phyloP scores from a whole-genome alignment of 2,113 vertebrate species.

The Oreocharis arfaki region DNA sequence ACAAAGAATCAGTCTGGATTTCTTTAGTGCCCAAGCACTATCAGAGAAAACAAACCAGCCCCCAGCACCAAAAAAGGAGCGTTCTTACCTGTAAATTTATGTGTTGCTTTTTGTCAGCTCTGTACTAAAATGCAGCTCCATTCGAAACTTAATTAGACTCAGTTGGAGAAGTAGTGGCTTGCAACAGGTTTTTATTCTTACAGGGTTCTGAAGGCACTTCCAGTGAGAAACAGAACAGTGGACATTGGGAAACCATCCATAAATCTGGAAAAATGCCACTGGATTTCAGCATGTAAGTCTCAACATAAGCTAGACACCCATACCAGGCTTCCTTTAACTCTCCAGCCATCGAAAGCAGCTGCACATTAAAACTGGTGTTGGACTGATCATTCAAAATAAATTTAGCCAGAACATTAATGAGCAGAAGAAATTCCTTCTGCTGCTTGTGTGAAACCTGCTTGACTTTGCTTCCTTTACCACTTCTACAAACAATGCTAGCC shows the following conservation, averaged over 20 bases:
- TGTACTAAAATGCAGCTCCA: not conserved
- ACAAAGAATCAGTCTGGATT: not conserved
- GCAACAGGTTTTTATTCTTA: slow-evolving; percentile 42
- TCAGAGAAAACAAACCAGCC: not conserved
- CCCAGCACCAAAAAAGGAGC: not conserved
- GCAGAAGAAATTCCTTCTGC: not conserved
- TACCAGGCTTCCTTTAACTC: not conserved
- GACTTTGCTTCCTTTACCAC: not conserved
- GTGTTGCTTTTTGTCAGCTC: not conserved
- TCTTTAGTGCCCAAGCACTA: not conserved
- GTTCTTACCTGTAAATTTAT: not conserved
- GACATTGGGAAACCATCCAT: not conserved
- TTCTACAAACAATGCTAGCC: not conserved
- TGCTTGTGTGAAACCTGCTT: not conserved
- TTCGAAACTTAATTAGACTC: not conserved
- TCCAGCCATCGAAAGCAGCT: not conserved
- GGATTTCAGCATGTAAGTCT: not conserved
- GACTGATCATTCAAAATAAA: not conserved
- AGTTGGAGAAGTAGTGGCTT: not conserved
- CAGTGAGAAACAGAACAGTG: not conserved
- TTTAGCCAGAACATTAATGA: not conserved
- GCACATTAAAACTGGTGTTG: not conserved
- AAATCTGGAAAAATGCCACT: not conserved
- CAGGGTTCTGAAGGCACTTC: slow-evolving; percentile 22
- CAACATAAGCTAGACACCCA: not conserved